Conservation (phyloP, 2,797 vertebrate species). For the Lacerta agilis region DNA sequence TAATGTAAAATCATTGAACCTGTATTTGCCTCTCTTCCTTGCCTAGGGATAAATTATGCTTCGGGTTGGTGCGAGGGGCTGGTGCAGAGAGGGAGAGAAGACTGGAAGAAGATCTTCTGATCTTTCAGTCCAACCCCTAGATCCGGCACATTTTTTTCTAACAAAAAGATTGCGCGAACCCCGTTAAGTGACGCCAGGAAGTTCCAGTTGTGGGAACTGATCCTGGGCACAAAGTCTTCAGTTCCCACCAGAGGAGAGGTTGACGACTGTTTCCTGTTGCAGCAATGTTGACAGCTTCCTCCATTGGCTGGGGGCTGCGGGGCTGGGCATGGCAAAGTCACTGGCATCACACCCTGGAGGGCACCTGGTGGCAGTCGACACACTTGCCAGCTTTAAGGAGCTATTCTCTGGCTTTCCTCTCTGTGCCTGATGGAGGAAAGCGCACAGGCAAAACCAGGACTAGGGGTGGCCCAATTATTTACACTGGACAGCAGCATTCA, state of each 20-base stretch:
- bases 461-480: background rate
- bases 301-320: background rate
- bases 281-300: constrained; percentile 29
- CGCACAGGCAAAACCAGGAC: background rate
- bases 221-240: constrained; percentile 18
- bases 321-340: background rate
- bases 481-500: background rate
- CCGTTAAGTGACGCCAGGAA: constrained; percentile 20
- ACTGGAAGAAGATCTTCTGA: background rate
- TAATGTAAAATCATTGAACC: background rate
- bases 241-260: constrained; percentile 6
- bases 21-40: background rate
- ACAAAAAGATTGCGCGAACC: background rate
- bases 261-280: constrained; percentile 39
- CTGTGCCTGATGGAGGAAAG: background rate
- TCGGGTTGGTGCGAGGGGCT: background rate
- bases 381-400: background rate
- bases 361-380: background rate
- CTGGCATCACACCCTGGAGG: background rate
- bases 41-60: background rate
- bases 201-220: constrained; percentile 14
- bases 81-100: background rate
- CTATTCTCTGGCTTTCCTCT: background rate
- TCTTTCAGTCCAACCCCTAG: background rate
- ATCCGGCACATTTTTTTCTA: background rate